A percentile compares a stretch with the other conserved stretches of the same genome.
phyloP scores from a whole-genome alignment of 1,140 invertebrate species.

The Phortica variegata region DNA sequence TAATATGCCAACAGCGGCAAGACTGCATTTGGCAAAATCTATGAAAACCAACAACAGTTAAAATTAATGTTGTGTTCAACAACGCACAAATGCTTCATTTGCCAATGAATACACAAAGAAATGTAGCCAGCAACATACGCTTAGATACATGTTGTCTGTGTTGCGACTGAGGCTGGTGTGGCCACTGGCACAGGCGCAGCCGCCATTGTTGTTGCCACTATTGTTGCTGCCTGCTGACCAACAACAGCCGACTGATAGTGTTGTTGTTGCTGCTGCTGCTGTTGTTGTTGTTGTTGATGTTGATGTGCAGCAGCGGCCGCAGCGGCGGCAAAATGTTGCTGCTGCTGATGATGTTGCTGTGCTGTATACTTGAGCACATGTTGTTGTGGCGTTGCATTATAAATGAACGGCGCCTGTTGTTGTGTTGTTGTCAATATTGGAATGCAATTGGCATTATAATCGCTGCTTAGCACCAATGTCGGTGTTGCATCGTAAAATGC shows the following conservation, averaged over 20 bases:
- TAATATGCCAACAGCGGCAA: no score
- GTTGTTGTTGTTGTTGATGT: constrained; percentile 25
- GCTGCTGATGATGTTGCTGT: constrained; percentile 21
- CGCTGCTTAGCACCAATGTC: constrained; percentile 47
- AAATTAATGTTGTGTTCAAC: no score
- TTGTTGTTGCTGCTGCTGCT: constrained; percentile 19
- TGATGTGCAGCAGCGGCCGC: no score
- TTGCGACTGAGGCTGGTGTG: constrained; percentile 37
- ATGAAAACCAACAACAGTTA: no score
- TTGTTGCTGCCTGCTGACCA: constrained; percentile 31
- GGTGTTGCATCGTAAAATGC: constrained; percentile 43
- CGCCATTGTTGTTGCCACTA: constrained; percentile 42
- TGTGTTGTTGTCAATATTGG: constrained; percentile 41
- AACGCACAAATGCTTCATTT: no score
- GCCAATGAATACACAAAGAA: no score
- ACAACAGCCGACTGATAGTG: constrained; percentile 25
- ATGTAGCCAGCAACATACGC: no score
- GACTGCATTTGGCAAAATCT: no score
- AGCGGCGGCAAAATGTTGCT: constrained; percentile 9
- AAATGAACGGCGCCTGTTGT: constrained; percentile 34
- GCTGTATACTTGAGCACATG: constrained; percentile 40
- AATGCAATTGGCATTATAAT: constrained; percentile 52
- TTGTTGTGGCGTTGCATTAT: constrained; percentile 38
- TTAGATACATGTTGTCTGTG: constrained; percentile 41
- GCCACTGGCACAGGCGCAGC: constrained; percentile 35